Percentiles rank a stretch among this genome's conserved stretches.
phyloP scores from a whole-genome alignment of 2,113 vertebrate species.

The Gadus chalcogrammus region DNA sequence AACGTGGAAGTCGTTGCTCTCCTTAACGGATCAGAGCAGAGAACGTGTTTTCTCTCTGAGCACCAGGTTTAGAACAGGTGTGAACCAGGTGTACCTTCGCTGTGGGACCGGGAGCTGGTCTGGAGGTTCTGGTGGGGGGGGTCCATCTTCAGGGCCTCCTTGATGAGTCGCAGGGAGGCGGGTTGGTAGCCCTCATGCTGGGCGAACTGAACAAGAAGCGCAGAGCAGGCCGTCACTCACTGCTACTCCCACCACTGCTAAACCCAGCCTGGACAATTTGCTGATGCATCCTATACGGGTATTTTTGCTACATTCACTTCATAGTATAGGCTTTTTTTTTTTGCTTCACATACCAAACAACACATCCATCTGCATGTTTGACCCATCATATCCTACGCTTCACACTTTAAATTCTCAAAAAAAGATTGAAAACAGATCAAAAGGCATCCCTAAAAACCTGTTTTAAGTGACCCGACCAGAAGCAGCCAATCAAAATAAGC shows the following conservation, averaged over 20 bases:
- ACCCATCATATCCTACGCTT: not conserved
- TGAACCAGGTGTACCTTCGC: slow-evolving; percentile 51
- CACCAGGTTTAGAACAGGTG: not conserved
- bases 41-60: slow-evolving; percentile 5
- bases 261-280: not conserved
- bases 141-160: slow-evolving; percentile 74
- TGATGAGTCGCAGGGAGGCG: slow-evolving; percentile 71
- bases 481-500: not conserved
- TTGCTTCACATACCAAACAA: not conserved
- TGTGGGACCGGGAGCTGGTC: slow-evolving; percentile 42
- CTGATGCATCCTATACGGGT: not conserved
- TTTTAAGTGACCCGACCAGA: not conserved
- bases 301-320: too few species aligned
- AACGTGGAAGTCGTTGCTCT: not conserved
- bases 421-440: not conserved
- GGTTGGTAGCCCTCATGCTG: slow-evolving; percentile 69
- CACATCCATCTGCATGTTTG: not conserved
- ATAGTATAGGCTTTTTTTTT: too few species aligned
- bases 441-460: not conserved
- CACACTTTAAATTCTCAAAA: not conserved
- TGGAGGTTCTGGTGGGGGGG: slow-evolving; percentile 53
- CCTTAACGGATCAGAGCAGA: not conserved
- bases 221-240: slow-evolving; percentile 2
- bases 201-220: slow-evolving; percentile 46
- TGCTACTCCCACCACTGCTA: not conserved